These are phyloP conservation scores for Vireo griseus DNA, from an alignment of 2,797 vertebrate species.

Conservation along the genomic window DNA sequence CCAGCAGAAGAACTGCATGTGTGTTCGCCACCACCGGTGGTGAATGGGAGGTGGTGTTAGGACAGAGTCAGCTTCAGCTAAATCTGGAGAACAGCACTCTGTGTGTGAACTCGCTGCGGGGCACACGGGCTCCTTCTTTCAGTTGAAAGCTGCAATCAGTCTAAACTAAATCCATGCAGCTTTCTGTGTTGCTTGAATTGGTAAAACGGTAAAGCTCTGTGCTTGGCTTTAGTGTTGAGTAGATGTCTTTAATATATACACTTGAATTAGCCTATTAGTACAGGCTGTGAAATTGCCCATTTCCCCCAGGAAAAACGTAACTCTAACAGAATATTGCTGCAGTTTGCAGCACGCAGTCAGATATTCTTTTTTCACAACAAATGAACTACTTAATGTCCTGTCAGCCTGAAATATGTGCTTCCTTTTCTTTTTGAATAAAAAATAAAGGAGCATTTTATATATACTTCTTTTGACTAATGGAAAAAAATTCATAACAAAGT, in stretches of 20 bases:
- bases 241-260: background rate
- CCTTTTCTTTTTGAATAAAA: background rate
- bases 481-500: background rate
- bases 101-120: background rate
- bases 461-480: background rate
- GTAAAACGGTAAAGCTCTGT: background rate
- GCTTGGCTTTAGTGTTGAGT: background rate
- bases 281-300: background rate
- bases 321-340: background rate
- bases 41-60: background rate
- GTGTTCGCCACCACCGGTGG: background rate
- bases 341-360: background rate
- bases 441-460: background rate
- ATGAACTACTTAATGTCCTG: background rate
- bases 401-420: background rate
- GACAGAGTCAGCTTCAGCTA: background rate
- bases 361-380: background rate
- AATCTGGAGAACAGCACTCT: background rate
- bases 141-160: background rate
- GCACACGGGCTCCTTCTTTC: background rate
- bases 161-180: background rate
- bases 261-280: background rate
- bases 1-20: background rate
- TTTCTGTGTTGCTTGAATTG: background rate
- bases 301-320: background rate